Conservation (phyloP, 2,797 vertebrate species). For the Ctenosaura bakeri region DNA sequence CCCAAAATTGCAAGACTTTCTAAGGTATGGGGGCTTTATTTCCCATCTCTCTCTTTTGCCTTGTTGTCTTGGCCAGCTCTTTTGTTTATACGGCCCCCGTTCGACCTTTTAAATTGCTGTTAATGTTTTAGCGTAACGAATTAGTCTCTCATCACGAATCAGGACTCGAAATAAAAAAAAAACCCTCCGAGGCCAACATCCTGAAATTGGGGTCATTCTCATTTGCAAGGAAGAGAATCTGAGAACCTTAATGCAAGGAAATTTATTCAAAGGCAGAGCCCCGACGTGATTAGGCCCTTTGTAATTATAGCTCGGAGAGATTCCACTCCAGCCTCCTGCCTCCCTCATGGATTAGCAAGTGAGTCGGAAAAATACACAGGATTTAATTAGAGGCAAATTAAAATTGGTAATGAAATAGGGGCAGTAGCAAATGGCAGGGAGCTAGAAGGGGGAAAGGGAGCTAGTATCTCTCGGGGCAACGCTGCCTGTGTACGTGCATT, state of each 20-base stretch:
- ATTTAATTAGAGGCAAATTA: conserved; percentile 99
- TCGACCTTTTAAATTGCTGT: conserved; percentile 98
- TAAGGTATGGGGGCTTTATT: conserved; percentile 4
- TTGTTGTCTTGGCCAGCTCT: conserved; percentile 79
- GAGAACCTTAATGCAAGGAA: conserved; percentile 92
- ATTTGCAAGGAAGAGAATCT: conserved; percentile 99
- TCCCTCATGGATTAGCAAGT: conserved; percentile 97
- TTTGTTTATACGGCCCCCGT: conserved; percentile 87
- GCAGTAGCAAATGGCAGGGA: conserved; percentile 87
- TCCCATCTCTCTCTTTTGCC: conserved; percentile 74
- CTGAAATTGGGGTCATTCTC: conserved; percentile 99
- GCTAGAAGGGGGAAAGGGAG: conserved; percentile 80
- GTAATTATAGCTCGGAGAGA: conserved; percentile 98
- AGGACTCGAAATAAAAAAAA: conserved; percentile 92
- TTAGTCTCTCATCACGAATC: conserved; percentile 99
- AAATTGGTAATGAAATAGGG: conserved; percentile 99
- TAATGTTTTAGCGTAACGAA: conserved; percentile 99
- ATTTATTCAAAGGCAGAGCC: conserved; percentile 92
- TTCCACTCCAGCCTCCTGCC: conserved; percentile 95
- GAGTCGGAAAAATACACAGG: conserved; percentile 99
- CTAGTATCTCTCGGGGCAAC: conserved; percentile 81
- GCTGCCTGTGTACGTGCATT: conserved; percentile 77
- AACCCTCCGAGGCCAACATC: conserved; percentile 92
- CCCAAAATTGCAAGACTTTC: conserved; percentile 60
- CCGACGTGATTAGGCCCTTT: conserved; percentile 94